Evolutionary conservation across 2,113 vertebrate genomes (phyloP).

Genomic region (Lonchura striata): DNA sequence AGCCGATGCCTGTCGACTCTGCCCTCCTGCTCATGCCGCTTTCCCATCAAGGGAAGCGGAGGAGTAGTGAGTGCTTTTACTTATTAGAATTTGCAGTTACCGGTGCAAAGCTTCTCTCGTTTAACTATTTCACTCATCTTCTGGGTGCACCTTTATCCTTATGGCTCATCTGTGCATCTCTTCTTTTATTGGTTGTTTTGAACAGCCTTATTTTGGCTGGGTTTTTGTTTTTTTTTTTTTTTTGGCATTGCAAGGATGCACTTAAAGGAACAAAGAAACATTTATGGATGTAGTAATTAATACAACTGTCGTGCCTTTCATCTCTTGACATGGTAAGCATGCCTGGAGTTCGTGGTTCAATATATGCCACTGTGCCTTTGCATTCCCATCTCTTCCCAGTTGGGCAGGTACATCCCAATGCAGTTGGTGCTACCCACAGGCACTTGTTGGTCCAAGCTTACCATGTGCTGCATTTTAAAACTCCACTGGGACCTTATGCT

Average conservation of each 20-base stretch:
- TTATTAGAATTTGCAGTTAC: accelerated
- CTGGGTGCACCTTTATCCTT: background rate
- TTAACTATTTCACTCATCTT: accelerated
- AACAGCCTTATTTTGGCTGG: too few species aligned
- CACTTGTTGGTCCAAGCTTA: background rate
- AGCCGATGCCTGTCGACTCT: accelerated
- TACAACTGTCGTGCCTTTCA: background rate
- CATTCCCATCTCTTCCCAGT: accelerated
- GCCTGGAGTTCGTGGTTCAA: accelerated
- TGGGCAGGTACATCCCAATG: accelerated
- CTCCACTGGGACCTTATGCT: background rate
- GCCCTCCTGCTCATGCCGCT: too few species aligned
- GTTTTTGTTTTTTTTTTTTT: background rate
- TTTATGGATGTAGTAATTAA: accelerated
- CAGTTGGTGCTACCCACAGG: background rate
- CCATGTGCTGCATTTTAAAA: background rate
- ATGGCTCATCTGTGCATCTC: accelerated
- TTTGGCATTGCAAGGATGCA: accelerated
- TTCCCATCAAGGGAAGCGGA: accelerated
- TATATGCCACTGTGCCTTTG: accelerated
- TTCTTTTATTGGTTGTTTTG: background rate
- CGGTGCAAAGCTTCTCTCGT: accelerated
- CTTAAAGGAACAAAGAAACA: background rate
- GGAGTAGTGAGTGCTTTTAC: accelerated
- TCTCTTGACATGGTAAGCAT: background rate